Base-by-base conservation (phyloP, 2,797 vertebrate species). In the Gobionotothen gibberifrons region DNA sequence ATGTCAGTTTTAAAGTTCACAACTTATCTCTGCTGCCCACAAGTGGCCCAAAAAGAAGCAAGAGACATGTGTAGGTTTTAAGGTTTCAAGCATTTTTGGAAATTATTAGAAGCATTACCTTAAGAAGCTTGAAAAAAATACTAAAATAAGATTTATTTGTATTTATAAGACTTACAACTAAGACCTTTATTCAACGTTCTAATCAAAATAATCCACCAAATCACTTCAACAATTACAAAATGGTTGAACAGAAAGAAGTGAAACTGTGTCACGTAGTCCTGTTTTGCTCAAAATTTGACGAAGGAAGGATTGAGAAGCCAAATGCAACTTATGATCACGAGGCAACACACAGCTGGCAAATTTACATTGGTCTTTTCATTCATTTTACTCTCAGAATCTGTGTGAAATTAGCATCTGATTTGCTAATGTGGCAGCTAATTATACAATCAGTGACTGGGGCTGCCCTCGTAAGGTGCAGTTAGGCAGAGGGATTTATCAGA, bases 331-430 rank as follows among this genome's bases (percentile, higher is more conserved):
- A 5, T 39, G 57, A 44, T 46, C 59, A 61, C 10, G 14, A 39
- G 51, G 43, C 49, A 56, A 57, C 44, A 56, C 61, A 58, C n/a
- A 85, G 52, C 72, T 76, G 82, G 72, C 29, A 61, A 43, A 74
- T 84, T 79, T 73, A 29, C 60, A 59, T 78, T 58, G 32, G 71
- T 70, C 71, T 64, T 73, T 81, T 79, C 46, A 68, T 85, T 86
- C 13, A 72, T 60, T 84, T 83, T 78, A 77, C 47, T 69, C 52
- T 2, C 29, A 64, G 53, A 77, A 59, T 68, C 53, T 60, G 69
- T 71, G 54, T 52, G 64, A 78, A 81, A 81, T 85, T 70, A 82
- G 66, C 79, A 74, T 83, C 63, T 78, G 47, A 78, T 85, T 83
- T 64, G 53, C 56, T 76, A 69, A 81, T 64, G 58, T 21, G 3